Base-by-base conservation (phyloP, 2,113 vertebrate species). In the Callocephalon fimbriatum region DNA sequence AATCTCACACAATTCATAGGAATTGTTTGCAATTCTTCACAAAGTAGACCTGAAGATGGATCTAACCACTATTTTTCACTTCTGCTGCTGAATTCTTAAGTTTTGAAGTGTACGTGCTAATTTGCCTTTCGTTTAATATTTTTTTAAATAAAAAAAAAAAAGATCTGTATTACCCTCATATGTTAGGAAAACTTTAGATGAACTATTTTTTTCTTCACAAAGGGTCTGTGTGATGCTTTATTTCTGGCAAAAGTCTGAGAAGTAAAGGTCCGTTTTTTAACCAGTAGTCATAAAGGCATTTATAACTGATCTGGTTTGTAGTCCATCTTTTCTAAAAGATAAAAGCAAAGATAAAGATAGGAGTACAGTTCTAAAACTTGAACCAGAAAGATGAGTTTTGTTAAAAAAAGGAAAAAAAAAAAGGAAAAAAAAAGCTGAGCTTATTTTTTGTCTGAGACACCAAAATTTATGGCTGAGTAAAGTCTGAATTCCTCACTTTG, bases 381-480 rank as follows among this genome's bases (percentile, higher is more conserved):
- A 70, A 68, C 6, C 1, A 48, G n/a, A 84, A 88, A 68, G 2
- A 27, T 44, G 1, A 35, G 2, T 53, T 75, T 82, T 56, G 6
- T 45, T 68, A 18, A 32, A 13, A 53, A n/a, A 42, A 12, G 4
- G n/a, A 48, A 27, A 47, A 47, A 22, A 38, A 19, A 37, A 3
- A 26, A 20, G 14, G 5, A 3, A n/a, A 1, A 15, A 61, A 10
- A 4, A 44, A 2, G 3, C 5, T 50, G 31, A 56, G 7, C 10
- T 45, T 86, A 6, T 37, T 44, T 68, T 80, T 76, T 29, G 59
- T 12, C 32, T 32, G 23, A 44, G 7, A 29, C 4, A 48, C 8
- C 12, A 45, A 65, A 50, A 48, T 67, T 45, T 40, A 70, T 5
- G 25, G 4, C 14, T 3, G 6, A 37, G 2, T 18, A 17, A 56